A percentile compares a stretch with the other conserved stretches of the same genome.
phyloP scores from a whole-genome alignment of 1,140 invertebrate genomes.

The Drosophila dunni region DNA sequence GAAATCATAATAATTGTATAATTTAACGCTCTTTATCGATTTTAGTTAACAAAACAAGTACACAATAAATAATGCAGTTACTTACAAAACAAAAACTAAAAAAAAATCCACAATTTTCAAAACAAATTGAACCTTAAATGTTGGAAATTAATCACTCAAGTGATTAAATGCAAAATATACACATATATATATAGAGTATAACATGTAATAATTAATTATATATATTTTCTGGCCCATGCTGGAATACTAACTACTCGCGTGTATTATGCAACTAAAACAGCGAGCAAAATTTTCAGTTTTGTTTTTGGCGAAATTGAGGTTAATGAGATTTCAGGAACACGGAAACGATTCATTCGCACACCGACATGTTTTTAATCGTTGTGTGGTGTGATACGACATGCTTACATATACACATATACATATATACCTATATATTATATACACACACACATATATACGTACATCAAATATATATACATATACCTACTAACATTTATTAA shows the following conservation, averaged over 20 bases:
- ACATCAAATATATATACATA: slow-evolving; percentile 27
- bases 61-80: slow-evolving; percentile 31
- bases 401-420: slow-evolving; percentile 26
- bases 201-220: neutral
- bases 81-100: slow-evolving; percentile 6
- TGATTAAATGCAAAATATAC: slow-evolving; percentile 14
- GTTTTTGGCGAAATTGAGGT: slow-evolving; percentile 27
- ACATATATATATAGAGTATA: slow-evolving; percentile 1
- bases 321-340: slow-evolving; percentile 30
- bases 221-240: slow-evolving; percentile 10
- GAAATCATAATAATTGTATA: slow-evolving; percentile 27
- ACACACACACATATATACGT: slow-evolving; percentile 17
- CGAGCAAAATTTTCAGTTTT: neutral
- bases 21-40: slow-evolving; percentile 35
- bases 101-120: slow-evolving; percentile 13
- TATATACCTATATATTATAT: slow-evolving; percentile 13
- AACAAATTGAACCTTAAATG: slow-evolving; percentile 23
- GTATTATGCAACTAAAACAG: slow-evolving; percentile 22
- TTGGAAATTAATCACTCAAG: slow-evolving; percentile 3
- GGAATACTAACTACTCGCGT: slow-evolving; percentile 21
- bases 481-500: slow-evolving; percentile 47
- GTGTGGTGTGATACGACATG: slow-evolving; percentile 50
- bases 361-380: slow-evolving; percentile 41
- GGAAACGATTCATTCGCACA: slow-evolving; percentile 39
- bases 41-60: slow-evolving; percentile 25